Evolutionary conservation across 2,888 invertebrate genomes (phyloP), one percentile per base, ranked within the genome.

Genomic region (Cremastinae sp.): DNA sequence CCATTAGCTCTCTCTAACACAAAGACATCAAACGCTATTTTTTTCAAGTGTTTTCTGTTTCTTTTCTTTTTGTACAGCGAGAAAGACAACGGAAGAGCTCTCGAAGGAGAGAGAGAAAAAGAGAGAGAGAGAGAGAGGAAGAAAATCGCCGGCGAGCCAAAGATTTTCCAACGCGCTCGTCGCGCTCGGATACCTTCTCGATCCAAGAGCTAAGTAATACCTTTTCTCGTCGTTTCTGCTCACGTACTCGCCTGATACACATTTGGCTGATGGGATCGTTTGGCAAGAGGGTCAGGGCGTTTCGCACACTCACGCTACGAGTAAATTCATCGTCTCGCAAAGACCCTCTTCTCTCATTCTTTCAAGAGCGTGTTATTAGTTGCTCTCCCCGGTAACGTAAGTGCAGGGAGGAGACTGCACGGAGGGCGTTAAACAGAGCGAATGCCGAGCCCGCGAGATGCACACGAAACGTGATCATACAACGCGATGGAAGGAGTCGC

Each of bases 391-490:
- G 28, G 28, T 2, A 28, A 28, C 28, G 5, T 28, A 28, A 28
- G 28, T 28, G 28, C 28, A 28, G 28, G 28, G 28, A 28, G 28
- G 28, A 28, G 28, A 28, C 28, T 5, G 28, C 28, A 5, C 28
- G 28, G 78, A 80, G 84, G 84, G 86, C 87, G 88, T 85, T 88
- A 89, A 89, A 89, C 88, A 89, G 88, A 88, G 88, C 88, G 88
- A 88, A 85, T 83, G 86, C 84, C 75, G 76, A 76, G 78, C 62
- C 49, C 72, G 72, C 56, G 58, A 22, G 49, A 75, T 69, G 77
- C 77, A 74, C 18, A 61, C 78, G 55, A 65, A 66, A 55, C 66
- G 74, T 75, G 56, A 78, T 77, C 69, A 73, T 65, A 58, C 53
- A 68, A n/a, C n/a, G 49, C 35, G 58, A 43, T 81, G 78, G 82